Evolutionary conservation across 1,140 invertebrate species (phyloP).

Genomic region (Drosophila simulans): DNA sequence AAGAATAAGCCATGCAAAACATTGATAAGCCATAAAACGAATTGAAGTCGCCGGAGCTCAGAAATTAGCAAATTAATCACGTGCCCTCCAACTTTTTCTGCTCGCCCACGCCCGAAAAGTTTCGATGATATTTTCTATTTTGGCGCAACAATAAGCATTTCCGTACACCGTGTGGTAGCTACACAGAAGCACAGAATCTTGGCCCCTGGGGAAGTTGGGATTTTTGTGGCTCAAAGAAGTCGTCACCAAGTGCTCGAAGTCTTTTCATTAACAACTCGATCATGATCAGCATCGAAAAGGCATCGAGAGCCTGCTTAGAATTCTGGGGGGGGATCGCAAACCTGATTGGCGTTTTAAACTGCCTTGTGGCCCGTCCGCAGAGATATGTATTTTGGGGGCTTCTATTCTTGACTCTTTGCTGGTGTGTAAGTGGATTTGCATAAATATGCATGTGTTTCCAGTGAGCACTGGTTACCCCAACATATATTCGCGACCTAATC

Average conservation of each 20-base stretch:
- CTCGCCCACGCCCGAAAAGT: conserved; percentile 45
- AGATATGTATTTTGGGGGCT: conserved; percentile 50
- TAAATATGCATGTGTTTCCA: conserved; percentile 48
- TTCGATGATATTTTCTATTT: conserved; percentile 52
- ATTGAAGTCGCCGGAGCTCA: conserved; percentile 15
- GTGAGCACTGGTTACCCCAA: conserved; percentile 18
- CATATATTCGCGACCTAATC: background rate
- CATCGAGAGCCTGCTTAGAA: conserved; percentile 61
- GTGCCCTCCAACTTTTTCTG: conserved; percentile 34
- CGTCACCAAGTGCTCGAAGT: conserved; percentile 49
- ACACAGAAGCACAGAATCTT: conserved; percentile 13
- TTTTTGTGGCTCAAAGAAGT: conserved; percentile 43
- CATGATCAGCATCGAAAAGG: conserved; percentile 70
- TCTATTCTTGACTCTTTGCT: conserved; percentile 49
- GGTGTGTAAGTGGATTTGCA: conserved; percentile 52
- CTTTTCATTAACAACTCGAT: conserved; percentile 78
- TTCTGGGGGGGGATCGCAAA: conserved; percentile 56
- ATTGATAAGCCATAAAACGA: conserved; percentile 58
- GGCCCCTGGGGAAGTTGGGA: conserved; percentile 27
- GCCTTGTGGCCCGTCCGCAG: conserved; percentile 29
- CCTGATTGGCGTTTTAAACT: conserved; percentile 69
- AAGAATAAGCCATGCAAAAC: conserved; percentile 38
- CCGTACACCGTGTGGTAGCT: conserved; percentile 44
- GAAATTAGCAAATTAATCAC: conserved; percentile 48
- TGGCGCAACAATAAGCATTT: conserved; percentile 55